Evolutionary conservation across 2,113 vertebrate genomes (phyloP), one percentile per base, ranked within the genome.

Genomic region (Gracilinanus agilis): DNA sequence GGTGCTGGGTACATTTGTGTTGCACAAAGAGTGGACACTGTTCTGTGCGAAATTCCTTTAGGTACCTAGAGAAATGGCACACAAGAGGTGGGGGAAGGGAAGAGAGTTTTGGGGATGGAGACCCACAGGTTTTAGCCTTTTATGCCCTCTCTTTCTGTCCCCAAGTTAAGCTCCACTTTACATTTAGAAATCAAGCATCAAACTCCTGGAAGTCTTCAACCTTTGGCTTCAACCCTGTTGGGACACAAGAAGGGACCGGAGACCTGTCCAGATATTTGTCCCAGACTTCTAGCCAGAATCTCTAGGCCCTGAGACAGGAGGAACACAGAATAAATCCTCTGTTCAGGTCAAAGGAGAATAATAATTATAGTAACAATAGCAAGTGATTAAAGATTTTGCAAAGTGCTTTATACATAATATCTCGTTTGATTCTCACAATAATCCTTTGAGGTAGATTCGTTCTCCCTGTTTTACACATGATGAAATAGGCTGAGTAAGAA

Each of bases 41-140:
- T 98, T 99, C 99, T 0, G 99, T 99, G 95, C 99, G 99, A 98
- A 99, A 99, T 95, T 99, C 99, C 98, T 99, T 99, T 98, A 99
- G 99, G 98, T 99, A 99, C 97, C 99, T 99, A 98, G 44, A 40
- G 92, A 90, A n/a, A 97, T 0, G 97, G 92, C 88, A 3, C 90
- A 94, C 34, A 2, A 5, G 13, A 29, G 67, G 2, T 13, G 0
- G 23, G 96, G 3, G 96, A 44, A 92, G 1, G n/a, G 5, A 12
- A 53, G 40, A 54, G 1, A 49, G 9, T 23, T 83, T 40, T 4
- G 67, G 67, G n/a, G 34, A 83, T 75, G 61, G 67, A 25, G 16
- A 40, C 67, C 13, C 67, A 75, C 0, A 75, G 67, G 34, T 16
- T 75, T 75, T 21, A 75, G 67, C 29, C 67, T 83, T 34, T 40